These are phyloP conservation scores for Thunnus albacares DNA, from an alignment of 2,797 vertebrate genomes.

Conservation along the genomic window DNA sequence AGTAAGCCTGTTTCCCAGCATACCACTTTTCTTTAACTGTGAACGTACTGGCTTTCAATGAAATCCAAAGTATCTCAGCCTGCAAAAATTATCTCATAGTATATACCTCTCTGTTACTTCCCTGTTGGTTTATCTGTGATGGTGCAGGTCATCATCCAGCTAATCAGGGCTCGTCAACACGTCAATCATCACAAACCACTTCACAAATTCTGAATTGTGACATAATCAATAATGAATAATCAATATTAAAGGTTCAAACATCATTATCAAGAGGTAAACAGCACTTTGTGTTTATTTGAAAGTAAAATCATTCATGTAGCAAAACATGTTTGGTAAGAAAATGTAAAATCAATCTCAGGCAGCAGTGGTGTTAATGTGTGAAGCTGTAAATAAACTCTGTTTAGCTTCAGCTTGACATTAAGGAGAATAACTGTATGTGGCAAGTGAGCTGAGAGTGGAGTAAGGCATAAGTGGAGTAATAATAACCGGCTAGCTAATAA, in stretches of 20 bases:
- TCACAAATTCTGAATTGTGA: background rate
- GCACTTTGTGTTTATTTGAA: slow-evolving; percentile 32
- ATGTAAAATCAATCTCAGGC: background rate
- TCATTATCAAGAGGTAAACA: background rate
- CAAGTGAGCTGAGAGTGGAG: background rate
- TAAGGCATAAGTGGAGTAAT: too few relatives aligned
- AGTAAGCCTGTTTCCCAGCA: too few relatives aligned
- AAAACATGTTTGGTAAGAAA: background rate
- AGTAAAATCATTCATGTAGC: background rate
- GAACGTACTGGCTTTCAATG: too few relatives aligned
- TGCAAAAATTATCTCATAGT: background rate
- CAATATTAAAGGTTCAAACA: background rate
- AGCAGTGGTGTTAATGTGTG: background rate
- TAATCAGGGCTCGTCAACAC: background rate
- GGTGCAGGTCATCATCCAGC: background rate
- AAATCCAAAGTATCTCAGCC: too few relatives aligned
- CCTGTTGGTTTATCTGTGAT: background rate
- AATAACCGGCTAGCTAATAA: too few relatives aligned
- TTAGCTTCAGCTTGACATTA: background rate
- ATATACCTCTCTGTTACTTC: background rate
- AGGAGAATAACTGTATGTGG: background rate
- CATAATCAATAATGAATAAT: background rate
- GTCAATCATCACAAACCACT: background rate
- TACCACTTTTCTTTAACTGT: too few relatives aligned
- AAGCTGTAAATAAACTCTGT: background rate